Evolutionary conservation across 2,888 invertebrate genomes (phyloP), one percentile per base, ranked within the genome.

Genomic region (Scaeva pyrastri): DNA sequence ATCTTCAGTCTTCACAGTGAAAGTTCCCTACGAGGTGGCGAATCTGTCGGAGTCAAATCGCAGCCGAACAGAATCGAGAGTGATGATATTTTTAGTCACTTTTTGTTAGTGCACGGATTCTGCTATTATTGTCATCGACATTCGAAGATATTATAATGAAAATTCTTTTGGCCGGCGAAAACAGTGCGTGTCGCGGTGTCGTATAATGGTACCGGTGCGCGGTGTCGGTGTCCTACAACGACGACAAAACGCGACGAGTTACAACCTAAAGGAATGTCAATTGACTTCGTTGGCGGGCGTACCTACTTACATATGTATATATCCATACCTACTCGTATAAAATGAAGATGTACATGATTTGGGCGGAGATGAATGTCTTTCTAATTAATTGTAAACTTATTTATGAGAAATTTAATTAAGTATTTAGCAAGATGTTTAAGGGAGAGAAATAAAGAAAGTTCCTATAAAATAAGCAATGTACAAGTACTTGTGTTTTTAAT

Each of bases 1-100:
- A 73, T 56, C 16, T 48, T n/a, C n/a, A 60, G n/a, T n/a, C n/a
- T n/a, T n/a, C n/a, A n/a, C n/a, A n/a, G 48, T 43, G 41, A 81
- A 76, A 79, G 84, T 79, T 84, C 84, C 84, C 83, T 64, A 75
- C 45, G 84, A 75, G 84, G 84, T 84, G 84, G 84, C 79, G 48
- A 50, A 75, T 84, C 80, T 58, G 79, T 84, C 79, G 79, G 62
- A 74, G 64, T 60, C 50, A 75, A 66, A 73, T 64, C 21, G 60
- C 74, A 16, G 23, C 78, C 11, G 50, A 79, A 41, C 70, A n/a
- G 64, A 79, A 75, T 71, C 75, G 79, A 79, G 50, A 74, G 62
- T 64, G 79, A 71, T 45, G 50, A 45, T 84, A 84, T 84, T 84
- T 84, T 79, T 84, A 84, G 71, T 39, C 23, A 36, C 19, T 50